Evolutionary conservation across 2,113 vertebrate genomes (phyloP).

Genomic region (Protobothrops mucrosquamatus): DNA sequence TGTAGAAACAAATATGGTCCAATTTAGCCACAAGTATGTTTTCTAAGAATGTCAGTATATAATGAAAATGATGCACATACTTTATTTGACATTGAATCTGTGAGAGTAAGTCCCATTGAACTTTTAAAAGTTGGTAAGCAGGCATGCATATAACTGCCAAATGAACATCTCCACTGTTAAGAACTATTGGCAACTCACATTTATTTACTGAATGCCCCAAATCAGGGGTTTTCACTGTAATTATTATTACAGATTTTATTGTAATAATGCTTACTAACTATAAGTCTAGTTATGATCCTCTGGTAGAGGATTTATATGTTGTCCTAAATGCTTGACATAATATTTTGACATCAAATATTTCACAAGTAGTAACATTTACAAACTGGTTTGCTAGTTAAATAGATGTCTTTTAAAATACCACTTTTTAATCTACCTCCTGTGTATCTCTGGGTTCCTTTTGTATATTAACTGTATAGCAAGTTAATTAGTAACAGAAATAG

Average conservation of each 20-base stretch:
- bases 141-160: not conserved
- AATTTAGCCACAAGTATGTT: not conserved
- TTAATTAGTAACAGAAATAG: not conserved
- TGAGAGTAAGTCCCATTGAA: not conserved
- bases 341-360: not conserved
- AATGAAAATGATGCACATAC: not conserved
- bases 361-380: not conserved
- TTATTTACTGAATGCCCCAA: not conserved
- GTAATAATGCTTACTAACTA: not conserved
- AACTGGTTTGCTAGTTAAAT: not conserved
- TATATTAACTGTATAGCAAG: not conserved
- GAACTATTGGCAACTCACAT: not conserved
- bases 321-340: not conserved
- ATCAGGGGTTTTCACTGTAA: not conserved
- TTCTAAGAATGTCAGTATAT: not conserved
- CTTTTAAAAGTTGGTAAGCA: not conserved
- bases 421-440: not conserved
- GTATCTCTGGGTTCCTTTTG: not conserved
- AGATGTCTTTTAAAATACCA: not conserved
- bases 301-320: not conserved
- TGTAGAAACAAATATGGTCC: not conserved
- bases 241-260: not conserved
- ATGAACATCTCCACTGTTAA: not conserved
- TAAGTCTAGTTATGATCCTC: not conserved
- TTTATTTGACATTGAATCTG: not conserved